Evolutionary conservation across 2,113 vertebrate genomes (phyloP).

Genomic region (Helogale parvula): DNA sequence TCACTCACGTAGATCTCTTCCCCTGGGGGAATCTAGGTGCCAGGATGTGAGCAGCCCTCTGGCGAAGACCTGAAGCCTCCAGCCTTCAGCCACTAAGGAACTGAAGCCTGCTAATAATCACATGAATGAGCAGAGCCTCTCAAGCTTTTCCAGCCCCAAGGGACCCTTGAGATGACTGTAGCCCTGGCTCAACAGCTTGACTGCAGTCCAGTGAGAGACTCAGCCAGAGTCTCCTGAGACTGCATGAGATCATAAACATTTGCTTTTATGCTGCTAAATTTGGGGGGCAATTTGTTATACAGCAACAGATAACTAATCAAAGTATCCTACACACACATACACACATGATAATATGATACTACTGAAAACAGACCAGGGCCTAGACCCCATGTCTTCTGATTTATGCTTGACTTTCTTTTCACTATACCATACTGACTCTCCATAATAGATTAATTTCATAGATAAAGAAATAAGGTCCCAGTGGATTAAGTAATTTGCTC

Average conservation of each 20-base stretch:
- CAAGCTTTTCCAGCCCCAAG: background rate
- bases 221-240: background rate
- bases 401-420: background rate
- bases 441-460: conserved; percentile 40
- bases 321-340: background rate
- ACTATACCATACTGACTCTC: background rate
- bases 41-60: background rate
- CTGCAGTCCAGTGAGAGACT: background rate
- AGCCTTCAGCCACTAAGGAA: background rate
- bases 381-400: background rate
- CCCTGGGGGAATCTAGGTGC: background rate
- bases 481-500: conserved; percentile 56
- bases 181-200: background rate
- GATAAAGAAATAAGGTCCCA: conserved; percentile 52
- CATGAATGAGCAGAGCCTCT: background rate
- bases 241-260: background rate
- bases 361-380: background rate
- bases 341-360: background rate
- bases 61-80: background rate
- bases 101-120: background rate
- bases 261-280: background rate
- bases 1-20: background rate
- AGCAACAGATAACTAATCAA: background rate
- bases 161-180: background rate
- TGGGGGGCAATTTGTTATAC: background rate